Conservation (phyloP, 2,888 invertebrate genomes). For the Xanthia togata region DNA sequence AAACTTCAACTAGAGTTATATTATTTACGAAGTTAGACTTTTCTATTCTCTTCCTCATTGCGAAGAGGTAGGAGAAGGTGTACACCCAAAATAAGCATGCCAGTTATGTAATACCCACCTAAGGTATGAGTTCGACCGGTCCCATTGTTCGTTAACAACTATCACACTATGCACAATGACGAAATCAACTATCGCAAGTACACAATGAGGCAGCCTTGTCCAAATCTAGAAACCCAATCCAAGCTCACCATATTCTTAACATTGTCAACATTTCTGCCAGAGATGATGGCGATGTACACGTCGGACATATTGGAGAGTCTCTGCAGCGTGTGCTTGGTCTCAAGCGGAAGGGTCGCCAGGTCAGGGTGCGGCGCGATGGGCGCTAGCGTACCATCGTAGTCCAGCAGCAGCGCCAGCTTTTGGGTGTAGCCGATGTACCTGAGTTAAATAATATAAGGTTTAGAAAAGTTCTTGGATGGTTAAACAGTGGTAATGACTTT, state of each 20-base stretch:
- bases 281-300: conserved; percentile 96
- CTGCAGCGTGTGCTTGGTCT: conserved; percentile 95
- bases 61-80: not conserved
- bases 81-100: not conserved
- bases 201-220: not conserved
- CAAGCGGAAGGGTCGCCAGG: conserved; percentile 95
- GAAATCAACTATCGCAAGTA: not conserved
- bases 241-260: conserved; percentile 95
- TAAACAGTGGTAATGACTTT: not conserved
- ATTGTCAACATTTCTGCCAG: conserved; percentile 96
- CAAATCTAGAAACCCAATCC: not conserved
- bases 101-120: not conserved
- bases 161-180: not conserved
- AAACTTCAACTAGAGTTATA: not conserved
- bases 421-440: conserved; percentile 96
- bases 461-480: not conserved
- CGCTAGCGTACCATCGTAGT: conserved; percentile 97
- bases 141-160: not conserved
- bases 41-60: not conserved
- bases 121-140: not conserved
- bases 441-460: conserved; percentile 49
- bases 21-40: not conserved
- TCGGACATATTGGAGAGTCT: conserved; percentile 96
- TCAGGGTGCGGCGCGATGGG: conserved; percentile 97
- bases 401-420: conserved; percentile 95